Percentiles rank a stretch among this genome's conserved stretches.
These are phyloP conservation scores for Drosophila sucinea DNA, from an alignment of 1,140 invertebrate species.

Conservation along the genomic window DNA sequence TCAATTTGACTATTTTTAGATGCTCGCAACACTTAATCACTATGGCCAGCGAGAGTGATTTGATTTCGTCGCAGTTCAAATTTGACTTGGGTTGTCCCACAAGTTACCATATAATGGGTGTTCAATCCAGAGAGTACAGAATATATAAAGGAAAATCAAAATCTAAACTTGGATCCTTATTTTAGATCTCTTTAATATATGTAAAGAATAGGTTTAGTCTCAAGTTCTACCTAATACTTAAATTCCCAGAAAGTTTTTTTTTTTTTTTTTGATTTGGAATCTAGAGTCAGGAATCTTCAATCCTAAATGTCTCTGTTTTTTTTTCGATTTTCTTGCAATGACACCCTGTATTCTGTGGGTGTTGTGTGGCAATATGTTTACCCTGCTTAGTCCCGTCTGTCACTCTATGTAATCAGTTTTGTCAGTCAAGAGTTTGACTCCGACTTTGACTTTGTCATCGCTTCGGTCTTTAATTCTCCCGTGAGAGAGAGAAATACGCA, in stretches of 20 bases:
- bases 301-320: too few relatives aligned
- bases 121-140: neutral
- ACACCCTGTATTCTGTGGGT: neutral
- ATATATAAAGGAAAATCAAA: too few relatives aligned
- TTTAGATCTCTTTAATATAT: too few relatives aligned
- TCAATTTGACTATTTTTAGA: constrained; percentile 31
- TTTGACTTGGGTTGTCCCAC: neutral
- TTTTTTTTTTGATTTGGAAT: too few relatives aligned
- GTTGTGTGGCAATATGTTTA: neutral
- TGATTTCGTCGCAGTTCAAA: constrained; percentile 2
- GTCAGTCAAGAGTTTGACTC: constrained; percentile 4
- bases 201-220: too few relatives aligned
- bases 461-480: constrained; percentile 15
- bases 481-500: neutral
- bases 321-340: neutral
- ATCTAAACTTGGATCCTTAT: too few relatives aligned
- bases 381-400: neutral
- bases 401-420: constrained; percentile 11
- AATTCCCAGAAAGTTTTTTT: too few relatives aligned
- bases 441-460: constrained; percentile 4
- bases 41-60: constrained; percentile 5
- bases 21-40: constrained; percentile 44
- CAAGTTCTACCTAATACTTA: too few relatives aligned
- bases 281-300: too few relatives aligned
- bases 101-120: neutral